phyloP scores from a whole-genome alignment of 2,113 vertebrate species.

The Salvator merianae region DNA sequence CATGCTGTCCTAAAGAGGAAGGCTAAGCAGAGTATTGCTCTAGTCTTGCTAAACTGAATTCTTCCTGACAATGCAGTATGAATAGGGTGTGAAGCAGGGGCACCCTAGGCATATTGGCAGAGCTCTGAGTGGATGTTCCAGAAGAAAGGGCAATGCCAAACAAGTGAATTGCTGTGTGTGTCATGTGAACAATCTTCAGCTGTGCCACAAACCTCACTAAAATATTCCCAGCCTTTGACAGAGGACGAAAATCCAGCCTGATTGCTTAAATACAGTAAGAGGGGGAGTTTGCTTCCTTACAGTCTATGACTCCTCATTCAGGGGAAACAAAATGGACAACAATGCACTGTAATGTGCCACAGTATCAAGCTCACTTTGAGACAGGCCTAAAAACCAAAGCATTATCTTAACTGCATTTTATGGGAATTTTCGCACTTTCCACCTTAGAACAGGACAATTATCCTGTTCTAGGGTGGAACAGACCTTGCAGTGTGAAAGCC shows the following conservation, averaged over 20 bases:
- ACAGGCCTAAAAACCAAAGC: background rate
- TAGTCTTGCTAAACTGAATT: slow-evolving; percentile 50
- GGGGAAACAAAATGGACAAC: accelerated
- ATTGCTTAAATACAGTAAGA: background rate
- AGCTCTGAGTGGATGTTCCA: slow-evolving; percentile 57
- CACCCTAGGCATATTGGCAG: slow-evolving; percentile 68
- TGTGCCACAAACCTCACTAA: slow-evolving; percentile 49
- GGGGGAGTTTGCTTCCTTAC: no score
- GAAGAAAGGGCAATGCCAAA: slow-evolving; percentile 68
- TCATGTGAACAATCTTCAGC: slow-evolving; percentile 53
- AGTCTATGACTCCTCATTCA: background rate
- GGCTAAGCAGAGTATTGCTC: slow-evolving; percentile 45
- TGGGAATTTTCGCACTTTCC: no score
- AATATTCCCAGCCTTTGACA: slow-evolving; percentile 62
- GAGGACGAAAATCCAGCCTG: slow-evolving; percentile 8
- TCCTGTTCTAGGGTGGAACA: no score
- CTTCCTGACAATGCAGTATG: slow-evolving; percentile 70
- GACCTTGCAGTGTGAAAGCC: no score
- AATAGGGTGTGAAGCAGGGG: slow-evolving; percentile 69
- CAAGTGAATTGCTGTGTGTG: slow-evolving; percentile 55
- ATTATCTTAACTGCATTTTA: background rate
- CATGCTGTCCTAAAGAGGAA: slow-evolving; percentile 47
- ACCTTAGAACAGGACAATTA: no score
- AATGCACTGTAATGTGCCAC: background rate
- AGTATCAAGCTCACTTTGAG: background rate